phyloP scores from a whole-genome alignment of 2,888 invertebrate genomes.

The Chrysotoxum bicinctum region DNA sequence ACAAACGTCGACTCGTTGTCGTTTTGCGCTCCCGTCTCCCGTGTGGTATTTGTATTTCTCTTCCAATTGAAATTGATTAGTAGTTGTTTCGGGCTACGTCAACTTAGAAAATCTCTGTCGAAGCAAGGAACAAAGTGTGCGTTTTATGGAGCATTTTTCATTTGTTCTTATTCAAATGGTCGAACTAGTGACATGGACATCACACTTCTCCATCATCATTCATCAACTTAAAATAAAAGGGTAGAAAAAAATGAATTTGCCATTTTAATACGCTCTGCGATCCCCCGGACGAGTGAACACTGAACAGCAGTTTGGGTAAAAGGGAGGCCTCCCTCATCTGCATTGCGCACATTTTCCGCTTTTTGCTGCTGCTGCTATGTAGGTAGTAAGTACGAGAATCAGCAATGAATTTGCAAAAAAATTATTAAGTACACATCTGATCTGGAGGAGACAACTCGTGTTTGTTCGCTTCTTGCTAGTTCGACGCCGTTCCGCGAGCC shows the following conservation, averaged over 20 bases:
- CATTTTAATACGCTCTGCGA: conserved; percentile 22
- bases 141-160: conserved; percentile 41
- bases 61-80: conserved; percentile 46
- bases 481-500: neutral
- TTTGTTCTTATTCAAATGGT: neutral
- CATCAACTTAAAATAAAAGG: conserved; percentile 1
- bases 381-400: conserved; percentile 47
- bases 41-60: conserved; percentile 43
- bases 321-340: conserved; percentile 57
- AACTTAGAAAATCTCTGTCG: conserved; percentile 1
- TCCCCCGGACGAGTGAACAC: neutral
- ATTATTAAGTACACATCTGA: conserved; percentile 63
- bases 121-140: conserved; percentile 44
- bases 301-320: conserved; percentile 8
- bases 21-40: conserved; percentile 18
- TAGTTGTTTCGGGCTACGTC: conserved; percentile 42
- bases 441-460: conserved; percentile 30
- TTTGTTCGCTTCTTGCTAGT: conserved; percentile 1
- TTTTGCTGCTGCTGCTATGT: conserved; percentile 15
- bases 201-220: neutral
- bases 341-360: conserved; percentile 66
- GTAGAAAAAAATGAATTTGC: conserved; percentile 27
- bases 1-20: neutral
- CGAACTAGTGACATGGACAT: neutral
- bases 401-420: conserved; percentile 30